Base-by-base conservation (phyloP, 1,140 invertebrate species). In the Bombyx mandarina region DNA sequence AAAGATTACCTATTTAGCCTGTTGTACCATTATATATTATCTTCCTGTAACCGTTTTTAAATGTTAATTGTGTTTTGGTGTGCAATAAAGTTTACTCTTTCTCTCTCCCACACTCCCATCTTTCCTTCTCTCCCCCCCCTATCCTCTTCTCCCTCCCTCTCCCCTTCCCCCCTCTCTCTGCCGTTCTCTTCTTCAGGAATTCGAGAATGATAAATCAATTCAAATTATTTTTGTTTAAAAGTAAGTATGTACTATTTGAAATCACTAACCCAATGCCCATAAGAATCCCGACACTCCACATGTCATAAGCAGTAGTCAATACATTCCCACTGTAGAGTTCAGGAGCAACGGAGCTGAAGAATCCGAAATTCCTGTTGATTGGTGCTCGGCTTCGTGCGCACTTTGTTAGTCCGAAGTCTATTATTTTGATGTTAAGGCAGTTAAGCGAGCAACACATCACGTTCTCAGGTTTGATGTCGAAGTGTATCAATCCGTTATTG, bases 381-480 rank as follows among this genome's bases (percentile, higher is more conserved):
- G 4, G 2, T 3, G 2, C 1, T 35, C 4, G 2, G 26, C 18
- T 0, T 93, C 92, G 54, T 93, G 89, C 55, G 89, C 8, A 61
- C 46, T 57, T 91, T 0, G 97, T 96, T 26, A 98, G 79, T 10
- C 97, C 97, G 77, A 98, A 98, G 79, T 98, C 96, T 57, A 97
- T 96, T 4, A 98, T 91, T 84, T 97, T 98, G 54, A 98, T 95
- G 66, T 92, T 89, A 75, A 95, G 93, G 18, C 67, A 73, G 50
- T 94, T 94, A 67, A 93, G 83, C 1, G 93, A 93, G 10, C 94
- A 91, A 75, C 96, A 98, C 89, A 98, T 93, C 56, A 98, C 97
- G 72, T 98, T 98, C 82, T 98, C 96, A 0, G 96, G 96, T 90
- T 98, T 98, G 26, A 98, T 81, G 83, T 98, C 97, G 45, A 98